Conservation (phyloP, 2,888 invertebrate species). For the Hirtodrosophila duncani region DNA sequence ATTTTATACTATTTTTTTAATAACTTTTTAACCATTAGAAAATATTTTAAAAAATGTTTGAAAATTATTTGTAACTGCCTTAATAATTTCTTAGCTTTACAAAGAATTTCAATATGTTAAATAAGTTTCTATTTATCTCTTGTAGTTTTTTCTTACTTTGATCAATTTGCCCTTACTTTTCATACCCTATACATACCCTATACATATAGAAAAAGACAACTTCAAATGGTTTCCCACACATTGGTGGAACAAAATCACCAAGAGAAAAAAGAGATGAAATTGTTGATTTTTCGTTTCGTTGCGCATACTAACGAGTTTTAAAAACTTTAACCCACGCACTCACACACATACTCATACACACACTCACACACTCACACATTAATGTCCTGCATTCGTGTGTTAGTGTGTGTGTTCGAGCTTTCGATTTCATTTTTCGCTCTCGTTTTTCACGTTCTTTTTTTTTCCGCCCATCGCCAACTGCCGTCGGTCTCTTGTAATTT, state of each 20-base stretch:
- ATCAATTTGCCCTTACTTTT: too few species aligned
- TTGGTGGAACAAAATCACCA: slow-evolving; percentile 52
- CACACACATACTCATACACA: slow-evolving; percentile 11
- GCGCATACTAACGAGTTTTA: slow-evolving; percentile 70
- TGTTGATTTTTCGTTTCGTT: slow-evolving; percentile 70
- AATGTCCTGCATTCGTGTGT: too few species aligned
- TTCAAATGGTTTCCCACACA: slow-evolving; percentile 15
- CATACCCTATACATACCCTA: too few species aligned
- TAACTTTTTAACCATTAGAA: too few species aligned
- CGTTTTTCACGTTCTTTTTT: slow-evolving; percentile 7
- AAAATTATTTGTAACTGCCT: too few species aligned
- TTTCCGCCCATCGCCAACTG: slow-evolving; percentile 48
- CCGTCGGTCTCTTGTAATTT: slow-evolving; percentile 65
- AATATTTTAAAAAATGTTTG: too few species aligned
- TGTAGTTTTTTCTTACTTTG: too few species aligned
- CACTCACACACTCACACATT: slow-evolving; percentile 23
- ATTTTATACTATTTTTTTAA: too few species aligned
- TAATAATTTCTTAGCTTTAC: too few species aligned
- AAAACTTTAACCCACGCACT: slow-evolving; percentile 39
- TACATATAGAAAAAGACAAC: too few species aligned
- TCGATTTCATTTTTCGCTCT: slow-evolving; percentile 61
- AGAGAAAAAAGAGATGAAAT: slow-evolving; percentile 72
- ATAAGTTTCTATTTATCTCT: too few species aligned
- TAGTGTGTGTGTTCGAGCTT: slow-evolving; percentile 44
- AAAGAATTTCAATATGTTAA: too few species aligned